Conservation (phyloP, 1,140 invertebrate genomes). For the Eueides isabella region DNA sequence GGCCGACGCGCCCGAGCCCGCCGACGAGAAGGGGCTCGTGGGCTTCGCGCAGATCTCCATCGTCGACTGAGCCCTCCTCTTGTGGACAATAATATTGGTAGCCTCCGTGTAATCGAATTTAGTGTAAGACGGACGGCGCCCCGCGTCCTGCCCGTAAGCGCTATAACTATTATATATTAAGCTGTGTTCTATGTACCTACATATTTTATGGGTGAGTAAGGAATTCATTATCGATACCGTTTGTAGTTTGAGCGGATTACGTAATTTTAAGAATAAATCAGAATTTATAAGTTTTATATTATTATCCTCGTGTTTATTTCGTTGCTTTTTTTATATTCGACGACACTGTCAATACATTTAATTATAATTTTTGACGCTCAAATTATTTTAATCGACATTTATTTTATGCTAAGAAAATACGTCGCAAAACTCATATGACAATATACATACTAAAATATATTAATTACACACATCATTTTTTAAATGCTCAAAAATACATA, state of each 20-base stretch:
- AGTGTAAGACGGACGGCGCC: conserved; percentile 18
- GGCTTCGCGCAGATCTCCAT: conserved; percentile 98
- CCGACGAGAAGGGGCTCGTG: conserved; percentile 96
- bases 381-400: conserved; percentile 33
- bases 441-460: conserved; percentile 17
- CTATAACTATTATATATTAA: conserved; percentile 50
- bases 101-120: conserved; percentile 39
- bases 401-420: conserved; percentile 29
- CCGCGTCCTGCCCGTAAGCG: conserved; percentile 35
- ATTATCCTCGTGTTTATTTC: conserved; percentile 62
- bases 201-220: conserved; percentile 70
- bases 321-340: conserved; percentile 47
- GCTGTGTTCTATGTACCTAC: conserved; percentile 55
- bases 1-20: conserved; percentile 88
- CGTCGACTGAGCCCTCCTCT: conserved; percentile 85
- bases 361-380: conserved; percentile 37
- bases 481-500: conserved; percentile 16
- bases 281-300: conserved; percentile 72
- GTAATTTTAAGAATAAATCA: conserved; percentile 67
- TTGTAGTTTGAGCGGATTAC: conserved; percentile 67
- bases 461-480: background rate
- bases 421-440: conserved; percentile 25
- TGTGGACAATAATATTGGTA: conserved; percentile 45
- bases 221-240: conserved; percentile 63
- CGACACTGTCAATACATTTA: conserved; percentile 63